Base-by-base conservation (phyloP, 2,888 invertebrate species). In the Drosophila fulvimacula region DNA sequence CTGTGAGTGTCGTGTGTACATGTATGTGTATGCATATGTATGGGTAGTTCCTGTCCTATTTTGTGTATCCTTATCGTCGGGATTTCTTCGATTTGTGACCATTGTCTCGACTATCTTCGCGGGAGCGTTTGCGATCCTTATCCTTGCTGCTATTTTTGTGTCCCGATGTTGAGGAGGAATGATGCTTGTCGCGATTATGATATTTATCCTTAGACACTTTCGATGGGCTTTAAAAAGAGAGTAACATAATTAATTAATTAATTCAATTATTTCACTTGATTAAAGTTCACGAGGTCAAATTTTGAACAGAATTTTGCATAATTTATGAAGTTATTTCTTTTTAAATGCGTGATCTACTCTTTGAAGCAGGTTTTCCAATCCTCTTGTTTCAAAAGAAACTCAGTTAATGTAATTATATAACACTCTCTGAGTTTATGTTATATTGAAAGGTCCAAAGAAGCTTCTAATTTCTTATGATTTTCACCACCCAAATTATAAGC, bases 71-170 rank as follows among this genome's bases (percentile, higher is more conserved):
- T 85, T 86, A 92, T 69, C 78, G 92, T 52, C 93, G 96, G 34
- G 95, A 94, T 92, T 94, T 96, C 92, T 97, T 97, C 57, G 95
- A 93, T 72, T 95, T 94, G 90, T 94, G 94, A 76, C 94, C 93
- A 82, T 93, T 93, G 48, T 96, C 96, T 55, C 94, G 94, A 90
- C 96, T 96, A 79, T 95, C 96, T 68, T 97, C 96, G 27, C 96
- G 94, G 41, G 96, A 94, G 46, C 97, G 94, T 92, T 97, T 97
- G 66, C 92, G 92, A 82, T 92, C 92, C 93, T 61, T 94, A 92
- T 88, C 94, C 93, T 92, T 91, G 73, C 92, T 92, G 79, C 91
- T 93, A 81, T 82, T 89, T 73, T 91, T 91, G 80, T 91, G 90
- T 63, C 82, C 88, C 52, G 91, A 88, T 58, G 90, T 86, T 55